Evolutionary conservation across 2,113 vertebrate genomes (phyloP).

Genomic region (Dromiciops gliroides): DNA sequence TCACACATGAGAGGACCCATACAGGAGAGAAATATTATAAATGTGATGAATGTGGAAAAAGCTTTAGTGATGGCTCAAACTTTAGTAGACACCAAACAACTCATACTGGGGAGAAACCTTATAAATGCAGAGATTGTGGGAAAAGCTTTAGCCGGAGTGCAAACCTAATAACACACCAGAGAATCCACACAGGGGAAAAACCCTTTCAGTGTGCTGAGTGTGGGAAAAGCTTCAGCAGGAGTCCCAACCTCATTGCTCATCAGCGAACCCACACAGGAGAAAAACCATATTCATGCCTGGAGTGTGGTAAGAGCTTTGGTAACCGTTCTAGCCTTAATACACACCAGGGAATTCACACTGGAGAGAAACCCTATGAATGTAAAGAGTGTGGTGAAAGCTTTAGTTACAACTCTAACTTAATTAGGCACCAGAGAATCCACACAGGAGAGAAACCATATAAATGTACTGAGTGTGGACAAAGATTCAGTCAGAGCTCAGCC

Average conservation of each 20-base stretch:
- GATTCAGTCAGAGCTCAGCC: slow-evolving; percentile 77
- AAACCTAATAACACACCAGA: slow-evolving; percentile 75
- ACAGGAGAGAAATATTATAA: slow-evolving; percentile 79
- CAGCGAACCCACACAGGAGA: slow-evolving; percentile 78
- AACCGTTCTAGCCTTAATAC: slow-evolving; percentile 76
- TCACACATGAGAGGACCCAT: slow-evolving; percentile 77
- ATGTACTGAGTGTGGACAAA: slow-evolving; percentile 73
- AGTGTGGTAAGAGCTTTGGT: slow-evolving; percentile 80
- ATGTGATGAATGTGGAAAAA: slow-evolving; percentile 77
- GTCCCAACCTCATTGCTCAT: slow-evolving; percentile 76
- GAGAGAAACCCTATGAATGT: slow-evolving; percentile 74
- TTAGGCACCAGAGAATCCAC: slow-evolving; percentile 76
- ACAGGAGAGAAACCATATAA: slow-evolving; percentile 71
- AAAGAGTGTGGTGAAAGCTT: slow-evolving; percentile 75
- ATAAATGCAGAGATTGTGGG: slow-evolving; percentile 75
- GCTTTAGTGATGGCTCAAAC: slow-evolving; percentile 78
- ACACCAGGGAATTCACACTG: slow-evolving; percentile 76
- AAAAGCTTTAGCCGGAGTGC: slow-evolving; percentile 74
- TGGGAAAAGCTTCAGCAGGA: slow-evolving; percentile 77
- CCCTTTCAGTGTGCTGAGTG: slow-evolving; percentile 76
- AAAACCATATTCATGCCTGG: slow-evolving; percentile 65
- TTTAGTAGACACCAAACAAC: slow-evolving; percentile 78
- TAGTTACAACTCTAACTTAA: slow-evolving; percentile 75
- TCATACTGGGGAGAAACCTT: slow-evolving; percentile 74
- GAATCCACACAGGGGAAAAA: slow-evolving; percentile 74